These are phyloP conservation scores for Lasioglossum vierecki DNA, from an alignment of 2,888 invertebrate species.

Conservation along the genomic window DNA sequence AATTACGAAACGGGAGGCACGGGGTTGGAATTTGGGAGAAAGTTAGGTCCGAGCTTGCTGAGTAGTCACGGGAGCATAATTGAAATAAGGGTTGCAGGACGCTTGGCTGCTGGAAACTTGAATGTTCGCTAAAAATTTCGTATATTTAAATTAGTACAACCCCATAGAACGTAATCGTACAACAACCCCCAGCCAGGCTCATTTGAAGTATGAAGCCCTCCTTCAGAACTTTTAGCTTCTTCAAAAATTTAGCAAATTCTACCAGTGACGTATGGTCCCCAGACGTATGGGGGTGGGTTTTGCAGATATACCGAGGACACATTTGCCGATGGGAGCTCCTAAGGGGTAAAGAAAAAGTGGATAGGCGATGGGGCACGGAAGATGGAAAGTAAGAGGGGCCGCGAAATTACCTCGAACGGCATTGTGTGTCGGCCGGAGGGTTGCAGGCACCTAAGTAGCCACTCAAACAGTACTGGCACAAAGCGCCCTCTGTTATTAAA, in stretches of 20 bases:
- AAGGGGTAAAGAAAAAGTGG: not conserved
- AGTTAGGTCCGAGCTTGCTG: slow-evolving; percentile 37
- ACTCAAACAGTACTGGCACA: slow-evolving; percentile 77
- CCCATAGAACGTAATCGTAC: not conserved
- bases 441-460: slow-evolving; percentile 78
- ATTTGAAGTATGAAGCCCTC: not conserved
- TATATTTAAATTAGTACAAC: not conserved
- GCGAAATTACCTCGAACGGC: slow-evolving; percentile 74
- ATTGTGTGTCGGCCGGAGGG: slow-evolving; percentile 72
- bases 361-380: slow-evolving; percentile 26
- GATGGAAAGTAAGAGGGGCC: slow-evolving; percentile 59
- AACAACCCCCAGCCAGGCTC: not conserved
- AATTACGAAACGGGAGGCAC: slow-evolving; percentile 52
- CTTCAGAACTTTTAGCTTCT: not conserved
- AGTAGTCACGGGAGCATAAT: slow-evolving; percentile 24
- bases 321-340: not conserved
- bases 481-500: slow-evolving; percentile 77
- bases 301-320: slow-evolving; percentile 8
- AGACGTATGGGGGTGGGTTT: not conserved
- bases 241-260: not conserved
- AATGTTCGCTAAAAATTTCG: not conserved
- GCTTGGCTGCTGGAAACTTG: not conserved
- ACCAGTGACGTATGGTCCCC: no score
- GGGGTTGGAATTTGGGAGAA: slow-evolving; percentile 45
- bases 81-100: slow-evolving; percentile 51